Evolutionary conservation across 2,113 vertebrate genomes (phyloP).

Genomic region (Larimichthys crocea): DNA sequence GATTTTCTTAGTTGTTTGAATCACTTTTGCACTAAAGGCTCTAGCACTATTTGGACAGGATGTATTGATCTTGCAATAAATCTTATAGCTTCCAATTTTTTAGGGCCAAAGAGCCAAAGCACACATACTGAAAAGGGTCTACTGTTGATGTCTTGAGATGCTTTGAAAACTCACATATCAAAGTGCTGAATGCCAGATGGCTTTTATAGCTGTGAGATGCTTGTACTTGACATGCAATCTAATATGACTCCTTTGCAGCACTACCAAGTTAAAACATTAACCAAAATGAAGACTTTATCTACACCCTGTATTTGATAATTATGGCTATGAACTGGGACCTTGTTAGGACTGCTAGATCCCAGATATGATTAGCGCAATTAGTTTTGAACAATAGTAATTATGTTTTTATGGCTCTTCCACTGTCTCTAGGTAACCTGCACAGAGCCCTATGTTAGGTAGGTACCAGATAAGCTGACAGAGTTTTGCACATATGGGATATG

Average conservation of each 20-base stretch:
- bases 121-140: background rate
- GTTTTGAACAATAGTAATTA: conserved; percentile 24
- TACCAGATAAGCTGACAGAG: background rate
- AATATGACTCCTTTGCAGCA: background rate
- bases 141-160: background rate
- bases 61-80: conserved; percentile 8
- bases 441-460: background rate
- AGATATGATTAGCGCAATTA: conserved; percentile 10
- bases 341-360: background rate
- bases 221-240: background rate
- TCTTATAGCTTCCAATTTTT: background rate
- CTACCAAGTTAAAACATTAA: background rate
- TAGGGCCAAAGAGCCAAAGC: background rate
- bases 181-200: background rate
- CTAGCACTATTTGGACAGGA: background rate
- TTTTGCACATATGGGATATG: background rate
- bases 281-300: background rate
- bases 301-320: background rate
- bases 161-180: conserved; percentile 1
- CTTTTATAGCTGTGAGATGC: background rate
- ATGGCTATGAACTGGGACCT: conserved; percentile 4
- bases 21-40: conserved; percentile 16
- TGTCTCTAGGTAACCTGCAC: conserved; percentile 25
- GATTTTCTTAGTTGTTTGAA: conserved; percentile 21
- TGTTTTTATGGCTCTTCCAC: background rate